Conservation (phyloP, 2,797 vertebrate genomes). For the Podargus strigoides region DNA sequence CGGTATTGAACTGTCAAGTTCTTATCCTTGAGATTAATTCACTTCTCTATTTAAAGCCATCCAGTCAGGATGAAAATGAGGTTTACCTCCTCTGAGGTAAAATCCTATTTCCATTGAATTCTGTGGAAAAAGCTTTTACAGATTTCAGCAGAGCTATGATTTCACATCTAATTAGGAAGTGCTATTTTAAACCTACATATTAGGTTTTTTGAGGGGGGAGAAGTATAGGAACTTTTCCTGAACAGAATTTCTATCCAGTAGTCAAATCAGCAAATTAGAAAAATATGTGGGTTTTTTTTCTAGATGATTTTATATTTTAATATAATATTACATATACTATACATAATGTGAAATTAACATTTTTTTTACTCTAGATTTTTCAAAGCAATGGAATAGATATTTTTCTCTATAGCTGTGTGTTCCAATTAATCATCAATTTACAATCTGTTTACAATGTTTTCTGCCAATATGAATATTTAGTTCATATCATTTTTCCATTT, state of each 20-base stretch:
- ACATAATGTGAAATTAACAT: neutral
- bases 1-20: neutral
- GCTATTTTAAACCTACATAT: neutral
- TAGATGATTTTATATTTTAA: neutral
- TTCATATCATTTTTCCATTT: neutral
- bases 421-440: neutral
- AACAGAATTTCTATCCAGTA: neutral
- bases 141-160: neutral
- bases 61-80: neutral
- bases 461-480: neutral
- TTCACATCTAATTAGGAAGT: neutral
- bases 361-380: neutral
- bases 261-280: neutral
- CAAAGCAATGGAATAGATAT: neutral
- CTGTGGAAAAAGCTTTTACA: neutral
- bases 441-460: neutral
- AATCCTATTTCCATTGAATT: neutral
- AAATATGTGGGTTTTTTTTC: neutral
- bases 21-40: neutral
- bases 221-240: neutral
- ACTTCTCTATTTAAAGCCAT: neutral
- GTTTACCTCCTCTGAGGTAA: neutral
- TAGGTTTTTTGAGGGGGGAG: fast-evolving
- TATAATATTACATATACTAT: neutral
- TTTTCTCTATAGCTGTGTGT: neutral